Evolutionary conservation across 2,888 invertebrate genomes (phyloP).

Genomic region (Clistopyga incitator): DNA sequence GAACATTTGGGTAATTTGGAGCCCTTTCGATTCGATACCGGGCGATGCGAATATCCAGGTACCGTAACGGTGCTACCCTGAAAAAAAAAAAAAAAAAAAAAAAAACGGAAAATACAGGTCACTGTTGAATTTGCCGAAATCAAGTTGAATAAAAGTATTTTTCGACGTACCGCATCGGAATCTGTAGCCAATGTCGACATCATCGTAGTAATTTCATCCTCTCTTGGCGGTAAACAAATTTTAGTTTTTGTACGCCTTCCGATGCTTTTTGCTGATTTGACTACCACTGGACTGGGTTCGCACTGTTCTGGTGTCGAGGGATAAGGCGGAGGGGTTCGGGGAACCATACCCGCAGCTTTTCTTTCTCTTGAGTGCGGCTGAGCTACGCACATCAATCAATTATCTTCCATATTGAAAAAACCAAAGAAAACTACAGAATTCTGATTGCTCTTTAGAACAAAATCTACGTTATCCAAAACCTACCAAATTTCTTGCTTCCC

Average conservation of each 20-base stretch:
- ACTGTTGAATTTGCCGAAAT: no score
- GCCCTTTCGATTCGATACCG: neutral
- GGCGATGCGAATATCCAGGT: conserved; percentile 22
- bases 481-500: conserved; percentile 73
- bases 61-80: conserved; percentile 60
- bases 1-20: conserved; percentile 3
- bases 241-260: conserved; percentile 61
- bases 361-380: conserved; percentile 38
- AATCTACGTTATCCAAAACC: no score
- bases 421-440: neutral
- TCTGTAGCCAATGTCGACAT: conserved; percentile 80
- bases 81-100: no score
- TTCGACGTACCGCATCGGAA: conserved; percentile 74
- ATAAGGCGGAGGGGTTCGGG: conserved; percentile 45
- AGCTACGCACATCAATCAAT: conserved; percentile 7
- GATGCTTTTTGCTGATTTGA: conserved; percentile 68
- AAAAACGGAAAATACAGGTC: no score
- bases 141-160: neutral
- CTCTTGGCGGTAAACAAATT: conserved; percentile 74
- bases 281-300: conserved; percentile 68
- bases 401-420: neutral
- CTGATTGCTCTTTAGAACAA: no score
- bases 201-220: conserved; percentile 82
- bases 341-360: neutral
- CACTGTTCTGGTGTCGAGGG: conserved; percentile 70